Evolutionary conservation across 1,140 invertebrate genomes (phyloP), one percentile per base, ranked within the genome.

Genomic region (Harlomillsia oculata): DNA sequence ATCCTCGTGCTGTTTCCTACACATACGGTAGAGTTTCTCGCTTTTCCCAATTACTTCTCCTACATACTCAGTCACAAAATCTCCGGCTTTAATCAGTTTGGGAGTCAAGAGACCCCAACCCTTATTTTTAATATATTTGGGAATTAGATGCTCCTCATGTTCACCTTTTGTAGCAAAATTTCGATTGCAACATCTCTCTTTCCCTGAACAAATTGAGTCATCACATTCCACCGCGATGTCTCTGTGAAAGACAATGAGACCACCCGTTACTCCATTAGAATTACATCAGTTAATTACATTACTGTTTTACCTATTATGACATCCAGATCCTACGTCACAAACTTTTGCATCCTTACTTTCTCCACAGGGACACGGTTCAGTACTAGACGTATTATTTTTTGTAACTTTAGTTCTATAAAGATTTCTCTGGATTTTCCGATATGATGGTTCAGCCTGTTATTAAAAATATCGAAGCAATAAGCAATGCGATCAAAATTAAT

Each of bases 351-450:
- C 23, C 0, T 26, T 37, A 9, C 29, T 16, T 8, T 49, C 43
- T 9, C 34, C 53, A 41, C 57, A 64, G 5, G 44, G 14, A 18
- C 40, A 60, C n/a, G n/a, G 16, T 40, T 23, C 18, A 40, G 18
- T 52, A 36, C 20, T 50, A 40, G 16, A 34, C 29, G 18, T 50
- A 23, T 40, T 16, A 3, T 14, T 28, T 46, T 34, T 40, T 39
- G 11, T 37, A n/a, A n/a, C 21, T 34, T 6, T 5, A 5, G 28
- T 21, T 36, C 30, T 37, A 26, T 63, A 63, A 0, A 49, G 9
- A 57, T 64, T 64, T 18, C 29, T 46, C 2, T 64, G 54, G 23
- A 60, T 64, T 21, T 57, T 53, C 16, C 57, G 56, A 26, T 64
- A 64, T 2, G 54, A 18, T 16, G 62, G 62, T 26, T 57, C 55